phyloP scores from a whole-genome alignment of 2,888 invertebrate species.

The Nycteola revayana region DNA sequence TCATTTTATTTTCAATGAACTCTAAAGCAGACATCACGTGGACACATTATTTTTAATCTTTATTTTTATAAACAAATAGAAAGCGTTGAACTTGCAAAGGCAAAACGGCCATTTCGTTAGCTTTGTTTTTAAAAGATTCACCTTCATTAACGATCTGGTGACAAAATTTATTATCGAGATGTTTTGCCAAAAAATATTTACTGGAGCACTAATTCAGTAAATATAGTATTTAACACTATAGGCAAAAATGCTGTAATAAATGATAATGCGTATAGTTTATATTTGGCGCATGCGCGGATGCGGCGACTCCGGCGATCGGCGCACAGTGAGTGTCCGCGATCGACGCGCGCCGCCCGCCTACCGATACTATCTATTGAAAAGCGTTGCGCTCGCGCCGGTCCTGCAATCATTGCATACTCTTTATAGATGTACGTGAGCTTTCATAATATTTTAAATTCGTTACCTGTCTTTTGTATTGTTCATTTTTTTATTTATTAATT shows the following conservation, averaged over 20 bases:
- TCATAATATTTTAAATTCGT: slow-evolving; percentile 1
- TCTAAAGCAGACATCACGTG: slow-evolving; percentile 2
- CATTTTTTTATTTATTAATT: too few relatives aligned
- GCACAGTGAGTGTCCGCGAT: slow-evolving; percentile 46
- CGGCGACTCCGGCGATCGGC: slow-evolving; percentile 19
- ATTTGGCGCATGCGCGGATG: slow-evolving; percentile 41
- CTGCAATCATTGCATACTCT: slow-evolving; percentile 9
- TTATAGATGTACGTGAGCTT: slow-evolving; percentile 25
- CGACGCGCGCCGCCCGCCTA: slow-evolving; percentile 29
- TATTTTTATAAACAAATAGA: neutral
- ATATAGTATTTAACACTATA: slow-evolving; percentile 58
- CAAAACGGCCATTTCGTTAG: slow-evolving; percentile 7
- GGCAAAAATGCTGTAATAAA: slow-evolving; percentile 67
- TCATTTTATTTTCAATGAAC: slow-evolving; percentile 7
- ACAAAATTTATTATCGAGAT: slow-evolving; percentile 38
- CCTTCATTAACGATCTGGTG: slow-evolving; percentile 22
- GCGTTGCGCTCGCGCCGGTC: slow-evolving; percentile 23
- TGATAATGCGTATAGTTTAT: slow-evolving; percentile 63
- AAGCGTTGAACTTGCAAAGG: slow-evolving; percentile 2
- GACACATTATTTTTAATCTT: neutral
- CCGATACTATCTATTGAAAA: slow-evolving; percentile 1
- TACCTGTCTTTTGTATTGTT: neutral
- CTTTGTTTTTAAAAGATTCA: slow-evolving; percentile 12
- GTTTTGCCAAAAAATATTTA: slow-evolving; percentile 58
- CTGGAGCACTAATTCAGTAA: slow-evolving; percentile 36